phyloP scores from a whole-genome alignment of 2,888 invertebrate genomes.

The Rhyacophila evoluta region DNA sequence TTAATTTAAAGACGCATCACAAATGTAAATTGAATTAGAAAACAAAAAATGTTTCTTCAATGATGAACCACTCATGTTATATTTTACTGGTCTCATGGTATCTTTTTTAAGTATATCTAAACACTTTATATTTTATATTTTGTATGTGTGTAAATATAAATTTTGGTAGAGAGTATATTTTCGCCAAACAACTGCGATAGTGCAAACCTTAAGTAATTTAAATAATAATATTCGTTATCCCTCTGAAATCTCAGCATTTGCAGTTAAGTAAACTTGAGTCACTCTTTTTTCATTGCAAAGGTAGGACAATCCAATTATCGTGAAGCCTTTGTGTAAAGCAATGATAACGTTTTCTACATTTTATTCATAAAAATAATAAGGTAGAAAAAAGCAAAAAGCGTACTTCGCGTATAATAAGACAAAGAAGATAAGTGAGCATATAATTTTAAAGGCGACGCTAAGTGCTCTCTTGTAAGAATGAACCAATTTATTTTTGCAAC shows the following conservation, averaged over 20 bases:
- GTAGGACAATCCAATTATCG: conserved; percentile 35
- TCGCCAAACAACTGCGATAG: background rate
- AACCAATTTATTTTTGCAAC: conserved; percentile 41
- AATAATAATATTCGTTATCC: background rate
- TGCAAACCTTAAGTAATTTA: background rate
- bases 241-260: background rate
- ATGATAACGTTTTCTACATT: conserved; percentile 33
- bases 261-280: background rate
- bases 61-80: no score
- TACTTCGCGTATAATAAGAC: background rate
- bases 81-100: no score
- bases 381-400: conserved; percentile 4
- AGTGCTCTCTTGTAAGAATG: conserved; percentile 28
- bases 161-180: no score
- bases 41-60: no score
- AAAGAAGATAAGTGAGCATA: background rate
- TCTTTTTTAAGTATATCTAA: no score
- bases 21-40: no score
- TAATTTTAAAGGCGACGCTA: conserved; percentile 30
- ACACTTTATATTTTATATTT: no score
- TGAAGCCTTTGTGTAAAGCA: conserved; percentile 26
- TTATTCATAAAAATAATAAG: conserved; percentile 25
- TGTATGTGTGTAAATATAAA: no score
- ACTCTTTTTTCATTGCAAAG: conserved; percentile 1
- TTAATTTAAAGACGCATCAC: no score